These are phyloP conservation scores for Dendrophyllia cribrosa DNA, from an alignment of 64 coral and sea anemone genomes.

Conservation along the genomic window DNA sequence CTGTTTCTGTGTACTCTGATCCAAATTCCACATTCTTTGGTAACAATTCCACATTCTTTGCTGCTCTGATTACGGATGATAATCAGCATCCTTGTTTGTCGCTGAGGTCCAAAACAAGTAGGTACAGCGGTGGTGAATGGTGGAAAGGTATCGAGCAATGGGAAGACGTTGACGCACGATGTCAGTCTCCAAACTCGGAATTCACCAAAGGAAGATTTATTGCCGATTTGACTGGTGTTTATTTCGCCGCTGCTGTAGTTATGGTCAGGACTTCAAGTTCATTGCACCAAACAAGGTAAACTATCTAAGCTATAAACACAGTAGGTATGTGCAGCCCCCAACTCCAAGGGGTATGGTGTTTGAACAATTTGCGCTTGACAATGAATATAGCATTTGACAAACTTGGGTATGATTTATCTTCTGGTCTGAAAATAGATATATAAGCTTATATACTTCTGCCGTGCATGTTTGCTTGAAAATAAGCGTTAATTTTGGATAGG, in stretches of 20 bases:
- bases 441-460: too few species aligned
- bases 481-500: too few species aligned
- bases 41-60: neutral
- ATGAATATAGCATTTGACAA: too few species aligned
- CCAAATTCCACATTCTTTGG: neutral
- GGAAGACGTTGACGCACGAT: neutral
- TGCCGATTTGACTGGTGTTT: neutral
- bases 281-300: constrained; percentile 1
- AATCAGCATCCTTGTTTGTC: neutral
- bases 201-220: constrained; percentile 15
- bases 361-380: too few species aligned
- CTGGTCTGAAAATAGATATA: too few species aligned
- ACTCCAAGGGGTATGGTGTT: too few species aligned
- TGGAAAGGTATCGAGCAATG: constrained; percentile 19
- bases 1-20: constrained; percentile 6
- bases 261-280: constrained; percentile 2
- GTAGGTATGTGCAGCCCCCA: too few species aligned
- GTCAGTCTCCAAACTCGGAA: neutral
- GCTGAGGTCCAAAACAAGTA: neutral
- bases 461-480: too few species aligned
- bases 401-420: too few species aligned
- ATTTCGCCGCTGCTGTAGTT: constrained; percentile 6
- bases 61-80: neutral
- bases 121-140: neutral
- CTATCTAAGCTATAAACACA: too few species aligned